Evolutionary conservation across 2,797 vertebrate species (phyloP).

Genomic region (Euthynnus affinis): DNA sequence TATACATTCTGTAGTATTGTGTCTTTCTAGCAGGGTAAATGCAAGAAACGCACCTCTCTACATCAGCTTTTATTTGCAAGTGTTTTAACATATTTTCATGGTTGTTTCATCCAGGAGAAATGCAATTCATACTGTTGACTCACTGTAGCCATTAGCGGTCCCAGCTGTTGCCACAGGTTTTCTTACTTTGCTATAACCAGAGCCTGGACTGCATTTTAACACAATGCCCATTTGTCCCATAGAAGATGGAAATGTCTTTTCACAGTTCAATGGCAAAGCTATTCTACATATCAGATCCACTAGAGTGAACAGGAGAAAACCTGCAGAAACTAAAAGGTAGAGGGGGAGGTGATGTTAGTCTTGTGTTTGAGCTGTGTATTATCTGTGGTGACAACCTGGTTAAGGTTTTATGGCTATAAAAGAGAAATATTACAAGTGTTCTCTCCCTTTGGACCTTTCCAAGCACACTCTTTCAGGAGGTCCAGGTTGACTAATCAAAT

Average conservation of each 20-base stretch:
- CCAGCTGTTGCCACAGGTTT: conserved; percentile 55
- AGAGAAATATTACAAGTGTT: conserved; percentile 41
- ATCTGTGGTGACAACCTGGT: conserved; percentile 30
- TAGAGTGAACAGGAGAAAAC: neutral
- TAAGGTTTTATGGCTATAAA: conserved; percentile 33
- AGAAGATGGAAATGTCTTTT: neutral
- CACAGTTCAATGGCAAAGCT: neutral
- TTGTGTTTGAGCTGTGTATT: conserved; percentile 28
- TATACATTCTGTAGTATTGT: neutral
- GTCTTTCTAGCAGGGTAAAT: neutral
- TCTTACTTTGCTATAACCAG: neutral
- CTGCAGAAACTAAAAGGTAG: neutral
- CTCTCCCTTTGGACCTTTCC: conserved; percentile 29
- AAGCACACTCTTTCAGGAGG: conserved; percentile 29
- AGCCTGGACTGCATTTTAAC: conserved; percentile 9
- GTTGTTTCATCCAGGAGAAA: conserved; percentile 42
- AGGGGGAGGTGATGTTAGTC: neutral
- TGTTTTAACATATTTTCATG: conserved; percentile 30
- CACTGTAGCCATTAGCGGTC: conserved; percentile 29
- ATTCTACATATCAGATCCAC: neutral
- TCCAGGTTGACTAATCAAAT: conserved; percentile 46
- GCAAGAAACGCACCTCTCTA: neutral
- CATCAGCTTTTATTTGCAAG: conserved; percentile 18
- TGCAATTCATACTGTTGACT: conserved; percentile 38
- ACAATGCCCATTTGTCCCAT: neutral